Conservation (phyloP, 1,140 invertebrate species). For the Nylanderia fulva region DNA sequence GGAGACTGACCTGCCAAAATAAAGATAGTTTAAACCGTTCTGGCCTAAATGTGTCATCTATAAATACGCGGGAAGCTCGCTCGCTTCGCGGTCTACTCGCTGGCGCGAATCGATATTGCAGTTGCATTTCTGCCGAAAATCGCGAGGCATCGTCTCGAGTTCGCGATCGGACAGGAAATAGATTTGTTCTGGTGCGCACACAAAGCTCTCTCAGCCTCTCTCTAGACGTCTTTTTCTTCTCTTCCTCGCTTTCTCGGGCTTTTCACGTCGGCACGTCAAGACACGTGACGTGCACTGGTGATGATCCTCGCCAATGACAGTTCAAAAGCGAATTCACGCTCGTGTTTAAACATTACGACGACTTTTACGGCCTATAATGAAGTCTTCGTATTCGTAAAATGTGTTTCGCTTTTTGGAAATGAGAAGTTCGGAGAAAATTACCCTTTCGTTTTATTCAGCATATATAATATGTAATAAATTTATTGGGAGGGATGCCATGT, state of each 20-base stretch:
- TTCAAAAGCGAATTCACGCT: constrained; percentile 9
- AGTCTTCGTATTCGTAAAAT: constrained; percentile 12
- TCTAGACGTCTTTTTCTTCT: background rate
- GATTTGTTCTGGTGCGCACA: constrained; percentile 48
- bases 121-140: constrained; percentile 33
- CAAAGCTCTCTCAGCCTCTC: constrained; percentile 25
- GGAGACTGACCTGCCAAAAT: constrained; percentile 76
- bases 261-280: constrained; percentile 20
- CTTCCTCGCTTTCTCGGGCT: background rate
- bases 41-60: constrained; percentile 84
- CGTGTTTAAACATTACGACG: constrained; percentile 11
- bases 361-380: constrained; percentile 3
- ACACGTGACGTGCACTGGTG: background rate
- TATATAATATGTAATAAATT: background rate
- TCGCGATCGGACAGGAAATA: constrained; percentile 8
- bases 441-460: background rate
- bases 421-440: background rate
- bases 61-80: constrained; percentile 80
- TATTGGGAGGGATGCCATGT: background rate
- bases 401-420: background rate
- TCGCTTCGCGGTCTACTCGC: constrained; percentile 36
- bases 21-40: constrained; percentile 79
- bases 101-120: constrained; percentile 50
- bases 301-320: background rate
- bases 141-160: constrained; percentile 11